Percentiles rank a stretch among this genome's conserved stretches.
These are phyloP conservation scores for Dipodomys spectabilis DNA, from an alignment of 2,113 vertebrate species.

Conservation along the genomic window DNA sequence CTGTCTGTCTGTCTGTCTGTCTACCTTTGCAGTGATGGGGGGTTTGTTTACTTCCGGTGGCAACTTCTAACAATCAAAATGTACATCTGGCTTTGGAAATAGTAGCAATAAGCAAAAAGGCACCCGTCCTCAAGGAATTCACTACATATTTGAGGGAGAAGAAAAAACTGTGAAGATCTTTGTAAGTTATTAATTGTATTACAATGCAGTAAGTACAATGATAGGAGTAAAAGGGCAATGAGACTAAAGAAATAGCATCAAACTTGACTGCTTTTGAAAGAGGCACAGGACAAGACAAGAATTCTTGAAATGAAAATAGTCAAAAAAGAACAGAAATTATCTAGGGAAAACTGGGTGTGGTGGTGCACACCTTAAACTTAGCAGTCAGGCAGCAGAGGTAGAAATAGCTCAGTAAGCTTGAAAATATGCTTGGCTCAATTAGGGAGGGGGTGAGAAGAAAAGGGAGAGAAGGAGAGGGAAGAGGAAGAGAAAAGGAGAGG, in stretches of 20 bases:
- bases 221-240: neutral
- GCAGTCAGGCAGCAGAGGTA: neutral
- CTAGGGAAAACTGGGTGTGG: neutral
- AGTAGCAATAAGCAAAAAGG: neutral
- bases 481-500: no score
- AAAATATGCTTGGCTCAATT: neutral
- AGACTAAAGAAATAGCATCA: neutral
- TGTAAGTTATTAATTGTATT: neutral
- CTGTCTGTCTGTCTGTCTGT: no score
- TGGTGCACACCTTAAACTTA: neutral
- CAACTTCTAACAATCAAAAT: neutral
- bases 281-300: neutral
- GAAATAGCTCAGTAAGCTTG: neutral
- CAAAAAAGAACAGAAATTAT: neutral
- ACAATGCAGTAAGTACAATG: neutral
- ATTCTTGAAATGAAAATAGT: neutral
- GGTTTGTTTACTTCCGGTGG: neutral
- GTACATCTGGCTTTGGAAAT: neutral
- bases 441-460: no score
- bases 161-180: neutral
- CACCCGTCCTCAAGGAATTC: neutral
- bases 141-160: neutral
- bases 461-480: no score
- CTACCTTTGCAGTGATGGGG: neutral
- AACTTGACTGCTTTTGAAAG: neutral